A percentile compares a stretch with the other conserved stretches of the same genome.
phyloP scores from a whole-genome alignment of 2,888 invertebrate species.

The Ophraella communa region DNA sequence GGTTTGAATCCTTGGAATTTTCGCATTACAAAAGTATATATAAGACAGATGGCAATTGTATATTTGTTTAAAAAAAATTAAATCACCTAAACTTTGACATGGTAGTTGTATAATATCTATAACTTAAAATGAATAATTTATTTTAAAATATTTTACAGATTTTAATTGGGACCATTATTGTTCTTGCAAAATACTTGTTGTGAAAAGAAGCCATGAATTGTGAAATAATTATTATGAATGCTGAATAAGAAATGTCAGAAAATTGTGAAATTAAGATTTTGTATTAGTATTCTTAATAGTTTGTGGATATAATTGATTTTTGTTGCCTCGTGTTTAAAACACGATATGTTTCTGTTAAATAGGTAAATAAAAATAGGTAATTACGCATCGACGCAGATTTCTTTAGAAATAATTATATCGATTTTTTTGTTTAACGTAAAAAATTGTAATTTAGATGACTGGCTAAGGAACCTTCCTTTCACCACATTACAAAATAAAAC shows the following conservation, averaged over 20 bases:
- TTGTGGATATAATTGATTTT: not conserved
- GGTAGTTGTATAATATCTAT: not conserved
- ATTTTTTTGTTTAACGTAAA: too few relatives aligned
- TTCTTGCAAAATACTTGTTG: not conserved
- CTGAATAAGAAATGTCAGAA: not conserved
- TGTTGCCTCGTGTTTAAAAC: not conserved
- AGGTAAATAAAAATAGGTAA: too few relatives aligned
- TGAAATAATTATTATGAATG: not conserved
- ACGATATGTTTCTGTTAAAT: not conserved
- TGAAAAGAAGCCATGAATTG: not conserved
- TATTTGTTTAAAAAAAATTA: too few relatives aligned
- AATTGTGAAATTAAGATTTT: not conserved
- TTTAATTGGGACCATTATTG: not conserved
- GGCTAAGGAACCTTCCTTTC: too few relatives aligned
- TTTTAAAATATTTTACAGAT: not conserved
- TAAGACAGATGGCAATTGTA: too few relatives aligned
- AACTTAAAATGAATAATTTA: conserved; percentile 3
- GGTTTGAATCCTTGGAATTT: too few relatives aligned
- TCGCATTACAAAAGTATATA: too few relatives aligned
- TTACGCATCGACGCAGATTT: not conserved
- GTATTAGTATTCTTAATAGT: not conserved
- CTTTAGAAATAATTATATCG: too few relatives aligned
- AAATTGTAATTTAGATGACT: too few relatives aligned
- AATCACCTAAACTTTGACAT: not conserved
- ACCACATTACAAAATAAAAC: too few relatives aligned